Conservation (phyloP, 53 echinoderm and acorn worm species). For the Echinarachnius parma region DNA sequence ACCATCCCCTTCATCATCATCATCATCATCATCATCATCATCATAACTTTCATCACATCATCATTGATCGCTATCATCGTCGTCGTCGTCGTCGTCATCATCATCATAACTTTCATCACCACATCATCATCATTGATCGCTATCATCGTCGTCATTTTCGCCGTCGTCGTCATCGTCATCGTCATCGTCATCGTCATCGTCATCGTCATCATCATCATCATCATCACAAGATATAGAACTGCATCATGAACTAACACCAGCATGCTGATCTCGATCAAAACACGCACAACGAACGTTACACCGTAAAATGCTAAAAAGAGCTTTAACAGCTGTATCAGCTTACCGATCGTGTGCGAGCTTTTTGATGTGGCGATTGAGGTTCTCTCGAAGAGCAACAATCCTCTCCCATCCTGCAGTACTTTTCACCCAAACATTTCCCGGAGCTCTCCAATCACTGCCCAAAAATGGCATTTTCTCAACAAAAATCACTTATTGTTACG, state of each 20-base stretch:
- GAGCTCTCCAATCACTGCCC: conserved; percentile 57
- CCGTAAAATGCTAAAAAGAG: too few species aligned
- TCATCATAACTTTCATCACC: not conserved
- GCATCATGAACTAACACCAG: too few species aligned
- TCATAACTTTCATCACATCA: too few species aligned
- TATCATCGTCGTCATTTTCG: not conserved
- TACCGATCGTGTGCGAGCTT: conserved; percentile 76
- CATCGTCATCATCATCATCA: conserved; percentile 32
- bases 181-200: conserved; percentile 18
- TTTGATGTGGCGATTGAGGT: conserved; percentile 85
- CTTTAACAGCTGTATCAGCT: not conserved
- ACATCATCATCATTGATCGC: conserved; percentile 1
- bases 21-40: too few species aligned
- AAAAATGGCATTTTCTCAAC: conserved; percentile 63
- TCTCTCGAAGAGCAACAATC: conserved; percentile 70
- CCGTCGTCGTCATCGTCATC: not conserved
- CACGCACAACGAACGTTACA: too few species aligned
- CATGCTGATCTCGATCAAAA: too few species aligned
- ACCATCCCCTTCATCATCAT: too few species aligned
- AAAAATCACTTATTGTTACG: not conserved
- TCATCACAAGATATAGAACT: too few species aligned
- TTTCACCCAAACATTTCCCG: conserved; percentile 82
- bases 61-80: too few species aligned
- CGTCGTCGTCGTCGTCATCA: not conserved
- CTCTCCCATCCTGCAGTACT: conserved; percentile 79